Conservation (phyloP, 2,888 invertebrate genomes). For the Cataglyphis rosenhaueri region DNA sequence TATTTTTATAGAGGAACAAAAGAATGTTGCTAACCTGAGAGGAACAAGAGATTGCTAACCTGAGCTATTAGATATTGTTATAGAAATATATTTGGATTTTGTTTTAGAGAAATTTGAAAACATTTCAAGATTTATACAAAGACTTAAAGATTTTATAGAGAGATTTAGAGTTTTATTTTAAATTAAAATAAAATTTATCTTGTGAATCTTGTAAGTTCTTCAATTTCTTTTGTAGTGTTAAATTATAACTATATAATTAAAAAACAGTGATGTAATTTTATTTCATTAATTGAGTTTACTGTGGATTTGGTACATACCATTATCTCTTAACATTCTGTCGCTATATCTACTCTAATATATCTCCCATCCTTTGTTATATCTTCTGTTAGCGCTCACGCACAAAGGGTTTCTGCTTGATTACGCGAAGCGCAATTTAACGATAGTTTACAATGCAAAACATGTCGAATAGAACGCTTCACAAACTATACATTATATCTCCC, state of each 20-base stretch:
- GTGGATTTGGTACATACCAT: neutral
- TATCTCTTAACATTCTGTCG: neutral
- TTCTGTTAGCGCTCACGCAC: neutral
- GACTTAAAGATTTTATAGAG: neutral
- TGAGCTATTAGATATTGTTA: too few species aligned
- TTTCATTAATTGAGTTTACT: neutral
- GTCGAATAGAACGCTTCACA: slow-evolving; percentile 24
- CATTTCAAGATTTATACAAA: neutral
- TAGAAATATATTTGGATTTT: neutral
- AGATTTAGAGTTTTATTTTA: neutral
- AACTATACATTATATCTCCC: slow-evolving; percentile 4
- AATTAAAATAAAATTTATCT: neutral
- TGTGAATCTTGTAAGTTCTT: neutral
- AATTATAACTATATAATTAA: neutral
- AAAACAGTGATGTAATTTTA: neutral
- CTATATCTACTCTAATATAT: neutral
- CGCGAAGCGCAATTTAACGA: slow-evolving; percentile 11
- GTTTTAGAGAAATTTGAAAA: neutral
- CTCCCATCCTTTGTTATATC: slow-evolving; percentile 10
- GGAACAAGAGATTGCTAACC: neutral
- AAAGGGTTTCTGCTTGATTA: slow-evolving; percentile 21
- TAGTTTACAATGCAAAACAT: slow-evolving; percentile 12
- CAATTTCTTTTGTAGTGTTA: slow-evolving; percentile 1
- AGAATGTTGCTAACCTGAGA: neutral
- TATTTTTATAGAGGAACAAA: neutral